These are phyloP conservation scores for Empidonax traillii DNA, from an alignment of 2,113 vertebrate species.

Conservation along the genomic window DNA sequence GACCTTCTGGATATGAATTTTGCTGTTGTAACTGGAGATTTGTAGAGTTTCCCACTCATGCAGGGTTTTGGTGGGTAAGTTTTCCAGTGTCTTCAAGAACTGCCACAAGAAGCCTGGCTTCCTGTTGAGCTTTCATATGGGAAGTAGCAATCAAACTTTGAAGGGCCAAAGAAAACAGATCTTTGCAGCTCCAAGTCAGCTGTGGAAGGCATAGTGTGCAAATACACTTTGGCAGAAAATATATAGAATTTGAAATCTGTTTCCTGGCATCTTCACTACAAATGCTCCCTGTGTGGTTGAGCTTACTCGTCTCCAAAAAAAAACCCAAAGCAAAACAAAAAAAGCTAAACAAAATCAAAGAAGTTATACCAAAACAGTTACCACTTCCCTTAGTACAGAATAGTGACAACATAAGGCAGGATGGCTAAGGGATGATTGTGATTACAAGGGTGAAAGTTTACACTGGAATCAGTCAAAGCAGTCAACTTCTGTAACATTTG, in stretches of 20 bases:
- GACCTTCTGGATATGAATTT: not conserved
- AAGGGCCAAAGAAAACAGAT: not conserved
- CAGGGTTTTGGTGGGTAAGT: not conserved
- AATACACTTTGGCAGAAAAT: conserved; percentile 17
- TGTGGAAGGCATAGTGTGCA: not conserved
- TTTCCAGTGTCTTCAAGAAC: not conserved
- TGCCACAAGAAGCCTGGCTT: not conserved
- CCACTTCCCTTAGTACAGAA: not conserved
- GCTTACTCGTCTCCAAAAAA: not conserved
- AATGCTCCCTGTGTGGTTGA: not conserved
- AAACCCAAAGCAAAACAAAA: not conserved
- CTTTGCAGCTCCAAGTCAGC: not conserved
- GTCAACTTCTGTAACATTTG: not conserved
- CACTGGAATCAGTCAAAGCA: not conserved
- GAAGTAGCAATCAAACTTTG: not conserved
- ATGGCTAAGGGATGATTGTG: not conserved
- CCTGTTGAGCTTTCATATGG: not conserved
- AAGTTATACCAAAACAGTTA: not conserved
- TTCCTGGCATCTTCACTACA: not conserved
- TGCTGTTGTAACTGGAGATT: not conserved
- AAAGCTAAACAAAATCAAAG: not conserved
- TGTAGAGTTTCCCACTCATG: not conserved
- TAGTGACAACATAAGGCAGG: not conserved
- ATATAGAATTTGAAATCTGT: not conserved
- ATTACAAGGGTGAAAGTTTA: not conserved